Base-by-base conservation (phyloP, 2,888 invertebrate genomes). In the Hirtodrosophila duncani region DNA sequence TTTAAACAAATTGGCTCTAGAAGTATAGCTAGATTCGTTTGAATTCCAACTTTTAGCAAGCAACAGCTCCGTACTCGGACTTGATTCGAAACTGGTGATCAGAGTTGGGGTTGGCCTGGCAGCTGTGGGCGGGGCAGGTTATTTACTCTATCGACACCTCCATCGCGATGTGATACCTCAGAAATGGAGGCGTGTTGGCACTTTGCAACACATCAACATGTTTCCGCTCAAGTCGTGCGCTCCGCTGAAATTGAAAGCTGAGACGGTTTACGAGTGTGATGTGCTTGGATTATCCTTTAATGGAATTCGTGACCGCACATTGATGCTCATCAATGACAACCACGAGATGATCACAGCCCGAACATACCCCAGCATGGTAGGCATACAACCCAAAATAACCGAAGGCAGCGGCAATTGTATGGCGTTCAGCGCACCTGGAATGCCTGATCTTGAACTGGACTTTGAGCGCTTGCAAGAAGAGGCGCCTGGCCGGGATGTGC, bases 361-460 rank as follows among this genome's bases (percentile, higher is more conserved):
- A 21, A 62, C 59, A 1, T 85, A 84, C 68, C 85, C 85, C 0
- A 81, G 81, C 31, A 78, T 86, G 80, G 53, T 85, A 1, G 48
- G 62, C 5, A 82, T 85, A 11, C 41, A 48, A 3, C 63, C 83
- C 0, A 70, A 53, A n/a, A n/a, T n/a, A n/a, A n/a, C n/a, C n/a
- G n/a, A n/a, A n/a, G n/a, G n/a, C n/a, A n/a, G n/a, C n/a, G n/a
- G n/a, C 4, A 88, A 89, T 4, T 83, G 89, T 9, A 83, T 92
- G 4, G 88, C 89, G 0, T 81, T 92, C 6, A 87, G 87, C 5
- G 89, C 90, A 7, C 88, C 88, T 0, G 88, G 89, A 4, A 89
- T 90, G 89, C 89, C 90, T 64, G 79, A 88, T 4, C 65, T 91
- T 10, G 84, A 78, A 14, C 34, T 85, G 23, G 79, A 86, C 72